Conservation (phyloP, 1,140 invertebrate genomes). For the Rhopalosiphum padi region DNA sequence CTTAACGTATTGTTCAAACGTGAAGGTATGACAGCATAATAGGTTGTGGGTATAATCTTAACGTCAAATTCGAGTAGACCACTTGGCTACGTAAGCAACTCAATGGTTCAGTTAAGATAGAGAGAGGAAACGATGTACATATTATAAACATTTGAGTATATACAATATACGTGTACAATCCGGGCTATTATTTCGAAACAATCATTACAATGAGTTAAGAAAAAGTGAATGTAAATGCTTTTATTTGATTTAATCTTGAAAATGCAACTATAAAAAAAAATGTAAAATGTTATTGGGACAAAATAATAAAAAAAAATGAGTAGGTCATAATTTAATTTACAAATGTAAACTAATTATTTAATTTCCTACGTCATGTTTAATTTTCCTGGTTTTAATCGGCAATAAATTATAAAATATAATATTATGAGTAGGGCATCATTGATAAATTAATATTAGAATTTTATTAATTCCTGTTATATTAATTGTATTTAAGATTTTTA, state of each 20-base stretch:
- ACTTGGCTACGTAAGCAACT: conserved; percentile 8
- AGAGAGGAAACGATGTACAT: conserved; percentile 22
- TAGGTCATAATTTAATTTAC: not conserved
- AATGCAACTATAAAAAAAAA: not conserved
- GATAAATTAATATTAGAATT: too few relatives aligned
- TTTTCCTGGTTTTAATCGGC: not conserved
- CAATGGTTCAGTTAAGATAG: conserved; percentile 23
- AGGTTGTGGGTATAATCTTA: conserved; percentile 38
- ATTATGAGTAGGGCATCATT: too few relatives aligned
- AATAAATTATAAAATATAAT: not conserved
- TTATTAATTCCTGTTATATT: too few relatives aligned
- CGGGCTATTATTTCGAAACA: conserved; percentile 49
- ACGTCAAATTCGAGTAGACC: conserved; percentile 57
- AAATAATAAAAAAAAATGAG: not conserved
- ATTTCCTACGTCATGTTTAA: not conserved
- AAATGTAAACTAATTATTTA: not conserved
- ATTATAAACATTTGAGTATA: conserved; percentile 3
- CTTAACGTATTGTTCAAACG: conserved; percentile 24
- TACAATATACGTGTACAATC: not conserved
- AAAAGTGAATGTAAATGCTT: conserved; percentile 42
- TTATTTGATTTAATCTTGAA: conserved; percentile 42
- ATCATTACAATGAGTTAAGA: conserved; percentile 46
- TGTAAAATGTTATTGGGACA: not conserved
- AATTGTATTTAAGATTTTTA: not conserved
- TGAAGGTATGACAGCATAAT: conserved; percentile 52